A percentile compares a stretch with the other conserved stretches of the same genome.
Conservation (phyloP, 2,797 vertebrate genomes). For the Rhabdomys pumilio region DNA sequence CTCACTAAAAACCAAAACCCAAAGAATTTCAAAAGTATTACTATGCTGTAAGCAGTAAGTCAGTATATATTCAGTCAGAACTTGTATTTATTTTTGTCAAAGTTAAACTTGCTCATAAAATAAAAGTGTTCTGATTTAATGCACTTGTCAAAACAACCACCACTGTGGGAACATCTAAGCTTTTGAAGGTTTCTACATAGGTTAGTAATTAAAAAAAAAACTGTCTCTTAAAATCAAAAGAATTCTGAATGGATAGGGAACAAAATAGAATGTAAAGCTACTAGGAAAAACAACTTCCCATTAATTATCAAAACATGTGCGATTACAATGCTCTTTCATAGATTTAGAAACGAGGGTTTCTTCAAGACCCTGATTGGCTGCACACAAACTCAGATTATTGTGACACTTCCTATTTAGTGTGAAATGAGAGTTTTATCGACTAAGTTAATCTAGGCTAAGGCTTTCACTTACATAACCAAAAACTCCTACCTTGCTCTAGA, state of each 20-base stretch:
- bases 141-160: constrained; percentile 14
- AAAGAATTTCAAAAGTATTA: constrained; percentile 27
- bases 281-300: background rate
- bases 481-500: constrained; percentile 94
- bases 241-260: constrained; percentile 27
- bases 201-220: background rate
- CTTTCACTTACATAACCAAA: constrained; percentile 66
- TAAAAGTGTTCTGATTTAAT: constrained; percentile 72
- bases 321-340: constrained; percentile 42
- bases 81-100: constrained; percentile 80
- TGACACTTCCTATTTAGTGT: constrained; percentile 70
- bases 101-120: constrained; percentile 82
- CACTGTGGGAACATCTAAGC: constrained; percentile 10
- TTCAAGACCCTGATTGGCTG: background rate
- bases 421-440: constrained; percentile 60
- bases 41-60: constrained; percentile 22
- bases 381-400: constrained; percentile 52
- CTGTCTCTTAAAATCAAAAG: constrained; percentile 13
- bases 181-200: constrained; percentile 6
- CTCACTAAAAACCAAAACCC: constrained; percentile 27
- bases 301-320: constrained; percentile 26
- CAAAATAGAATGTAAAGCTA: background rate
- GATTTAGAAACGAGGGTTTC: background rate
- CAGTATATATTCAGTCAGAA: background rate
- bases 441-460: constrained; percentile 65